These are phyloP conservation scores for Acridotheres tristis DNA, from an alignment of 2,797 vertebrate genomes.

Conservation along the genomic window DNA sequence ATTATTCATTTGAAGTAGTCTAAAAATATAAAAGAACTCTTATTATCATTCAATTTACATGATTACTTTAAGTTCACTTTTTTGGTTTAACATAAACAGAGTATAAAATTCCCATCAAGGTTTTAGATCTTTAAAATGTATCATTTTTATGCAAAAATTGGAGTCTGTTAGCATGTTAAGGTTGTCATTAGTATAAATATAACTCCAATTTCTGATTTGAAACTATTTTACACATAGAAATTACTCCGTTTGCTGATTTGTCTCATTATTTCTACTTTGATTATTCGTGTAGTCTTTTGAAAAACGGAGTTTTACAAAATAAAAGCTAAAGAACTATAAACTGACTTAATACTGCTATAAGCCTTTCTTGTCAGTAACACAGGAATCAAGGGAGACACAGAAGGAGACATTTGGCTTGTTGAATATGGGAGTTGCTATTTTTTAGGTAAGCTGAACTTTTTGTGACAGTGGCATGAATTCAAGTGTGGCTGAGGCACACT, in stretches of 20 bases:
- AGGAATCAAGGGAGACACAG: background rate
- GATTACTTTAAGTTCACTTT: slow-evolving; percentile 84
- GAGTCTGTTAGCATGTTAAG: slow-evolving; percentile 78
- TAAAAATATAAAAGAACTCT: slow-evolving; percentile 85
- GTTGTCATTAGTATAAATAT: slow-evolving; percentile 81
- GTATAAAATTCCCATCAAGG: slow-evolving; percentile 79
- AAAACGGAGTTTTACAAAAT: slow-evolving; percentile 40
- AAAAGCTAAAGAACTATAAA: background rate
- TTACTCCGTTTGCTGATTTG: slow-evolving; percentile 76
- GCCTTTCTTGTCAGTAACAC: background rate
- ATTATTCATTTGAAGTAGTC: slow-evolving; percentile 84
- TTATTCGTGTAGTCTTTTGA: slow-evolving; percentile 57
- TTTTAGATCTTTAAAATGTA: slow-evolving; percentile 78
- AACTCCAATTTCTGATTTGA: slow-evolving; percentile 80
- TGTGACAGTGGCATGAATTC: background rate
- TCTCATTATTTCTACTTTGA: slow-evolving; percentile 77
- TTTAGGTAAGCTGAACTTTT: background rate
- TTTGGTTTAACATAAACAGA: slow-evolving; percentile 82
- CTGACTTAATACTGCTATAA: background rate
- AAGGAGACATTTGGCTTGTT: background rate
- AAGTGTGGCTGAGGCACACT: rapidly evolving
- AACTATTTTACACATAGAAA: slow-evolving; percentile 79
- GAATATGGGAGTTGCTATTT: background rate
- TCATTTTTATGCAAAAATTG: slow-evolving; percentile 83
- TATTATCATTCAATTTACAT: slow-evolving; percentile 87